phyloP scores from a whole-genome alignment of 2,888 invertebrate species.

The Achlya flavicornis region DNA sequence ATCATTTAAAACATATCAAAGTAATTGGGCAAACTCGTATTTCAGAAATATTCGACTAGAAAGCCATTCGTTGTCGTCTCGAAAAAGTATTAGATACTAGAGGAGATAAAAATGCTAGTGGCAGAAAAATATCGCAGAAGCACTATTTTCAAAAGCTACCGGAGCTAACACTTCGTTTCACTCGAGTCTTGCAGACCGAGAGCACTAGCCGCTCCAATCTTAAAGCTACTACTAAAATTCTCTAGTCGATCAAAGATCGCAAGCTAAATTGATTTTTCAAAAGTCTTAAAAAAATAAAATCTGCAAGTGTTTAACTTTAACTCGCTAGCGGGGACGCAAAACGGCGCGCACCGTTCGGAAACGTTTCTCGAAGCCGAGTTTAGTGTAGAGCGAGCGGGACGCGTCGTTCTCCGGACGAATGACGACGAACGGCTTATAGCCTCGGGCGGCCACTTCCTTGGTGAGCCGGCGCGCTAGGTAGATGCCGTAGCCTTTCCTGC shows the following conservation, averaged over 20 bases:
- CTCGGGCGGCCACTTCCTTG: constrained; percentile 86
- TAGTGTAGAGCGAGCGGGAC: constrained; percentile 91
- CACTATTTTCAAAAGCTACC: constrained; percentile 35
- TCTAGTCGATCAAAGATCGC: constrained; percentile 81
- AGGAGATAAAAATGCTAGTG: constrained; percentile 56
- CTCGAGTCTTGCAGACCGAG: constrained; percentile 59
- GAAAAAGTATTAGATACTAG: constrained; percentile 49
- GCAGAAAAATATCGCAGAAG: constrained; percentile 52
- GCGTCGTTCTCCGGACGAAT: constrained; percentile 94
- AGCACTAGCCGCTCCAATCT: constrained; percentile 76
- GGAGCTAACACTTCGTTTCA: constrained; percentile 20
- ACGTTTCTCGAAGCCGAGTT: constrained; percentile 91
- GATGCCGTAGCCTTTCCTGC: constrained; percentile 90
- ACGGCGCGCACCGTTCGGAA: constrained; percentile 92
- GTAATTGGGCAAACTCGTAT: constrained; percentile 42
- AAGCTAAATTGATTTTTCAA: constrained; percentile 81
- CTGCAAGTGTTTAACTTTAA: constrained; percentile 76
- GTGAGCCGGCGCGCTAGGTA: constrained; percentile 88
- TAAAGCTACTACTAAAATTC: constrained; percentile 81
- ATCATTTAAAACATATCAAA: constrained; percentile 44
- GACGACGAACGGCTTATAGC: constrained; percentile 93
- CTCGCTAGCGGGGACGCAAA: constrained; percentile 83
- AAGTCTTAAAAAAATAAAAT: constrained; percentile 84
- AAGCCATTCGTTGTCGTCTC: constrained; percentile 61
- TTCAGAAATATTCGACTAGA: constrained; percentile 37